phyloP scores from a whole-genome alignment of 2,797 vertebrate species.

The Yasuhikotakia modesta region DNA sequence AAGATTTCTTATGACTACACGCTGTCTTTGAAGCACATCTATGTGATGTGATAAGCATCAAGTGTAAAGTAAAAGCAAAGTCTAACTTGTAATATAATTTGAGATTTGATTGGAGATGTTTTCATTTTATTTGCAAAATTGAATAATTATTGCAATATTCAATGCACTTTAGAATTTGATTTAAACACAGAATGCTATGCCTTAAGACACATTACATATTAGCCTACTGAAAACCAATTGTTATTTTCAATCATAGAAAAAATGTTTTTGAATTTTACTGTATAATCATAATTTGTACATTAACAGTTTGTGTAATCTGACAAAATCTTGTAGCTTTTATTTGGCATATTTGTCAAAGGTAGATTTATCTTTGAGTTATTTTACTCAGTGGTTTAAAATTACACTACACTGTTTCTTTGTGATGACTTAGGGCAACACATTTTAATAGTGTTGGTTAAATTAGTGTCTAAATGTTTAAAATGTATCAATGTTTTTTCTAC shows the following conservation, averaged over 20 bases:
- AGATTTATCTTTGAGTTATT: slow-evolving; percentile 3
- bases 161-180: slow-evolving; percentile 10
- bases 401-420: slow-evolving; percentile 33
- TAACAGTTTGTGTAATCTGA: slow-evolving; percentile 19
- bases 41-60: not conserved
- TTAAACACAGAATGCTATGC: not conserved
- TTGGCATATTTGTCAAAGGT: slow-evolving; percentile 13
- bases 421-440: not conserved
- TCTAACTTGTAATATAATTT: slow-evolving; percentile 12
- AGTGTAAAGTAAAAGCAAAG: slow-evolving; percentile 6
- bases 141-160: not conserved
- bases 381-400: slow-evolving; percentile 14
- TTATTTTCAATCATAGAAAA: not conserved
- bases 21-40: not conserved
- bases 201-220: not conserved
- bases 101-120: not conserved
- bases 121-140: too few relatives aligned
- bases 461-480: slow-evolving; percentile 33
- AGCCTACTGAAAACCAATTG: not conserved
- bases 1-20: not conserved
- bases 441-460: slow-evolving; percentile 40
- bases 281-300: not conserved
- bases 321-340: slow-evolving; percentile 10
- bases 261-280: not conserved
- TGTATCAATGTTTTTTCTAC: slow-evolving; percentile 33